Evolutionary conservation across 2,888 invertebrate genomes (phyloP).

Genomic region (Heliconius ethilla): DNA sequence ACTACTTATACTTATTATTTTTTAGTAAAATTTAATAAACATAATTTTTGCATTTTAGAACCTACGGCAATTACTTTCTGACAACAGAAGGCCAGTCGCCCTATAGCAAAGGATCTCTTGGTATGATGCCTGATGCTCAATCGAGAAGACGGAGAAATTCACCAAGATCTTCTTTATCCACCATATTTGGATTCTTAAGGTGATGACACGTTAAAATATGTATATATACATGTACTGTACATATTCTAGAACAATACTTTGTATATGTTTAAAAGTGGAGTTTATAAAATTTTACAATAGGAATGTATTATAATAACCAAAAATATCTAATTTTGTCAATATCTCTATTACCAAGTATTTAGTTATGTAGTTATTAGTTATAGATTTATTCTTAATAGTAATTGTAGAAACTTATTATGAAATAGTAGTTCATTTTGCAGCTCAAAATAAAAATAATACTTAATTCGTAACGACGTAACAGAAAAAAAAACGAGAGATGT

Average conservation of each 20-base stretch:
- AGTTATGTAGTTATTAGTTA: background rate
- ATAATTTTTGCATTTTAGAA: slow-evolving; percentile 54
- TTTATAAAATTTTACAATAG: background rate
- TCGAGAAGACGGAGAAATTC: slow-evolving; percentile 28
- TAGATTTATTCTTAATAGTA: too few species aligned
- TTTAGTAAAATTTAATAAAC: too few species aligned
- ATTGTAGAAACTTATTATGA: background rate
- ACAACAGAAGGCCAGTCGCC: slow-evolving; percentile 59
- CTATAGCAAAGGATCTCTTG: slow-evolving; percentile 59
- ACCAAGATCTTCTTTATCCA: slow-evolving; percentile 1
- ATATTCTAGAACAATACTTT: background rate
- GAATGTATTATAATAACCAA: background rate
- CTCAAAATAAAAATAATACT: background rate
- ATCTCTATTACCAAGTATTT: background rate
- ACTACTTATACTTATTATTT: background rate
- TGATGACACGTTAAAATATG: slow-evolving; percentile 20
- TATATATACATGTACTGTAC: background rate
- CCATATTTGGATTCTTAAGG: slow-evolving; percentile 33
- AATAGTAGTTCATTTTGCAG: background rate
- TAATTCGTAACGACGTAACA: background rate
- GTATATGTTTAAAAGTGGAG: background rate
- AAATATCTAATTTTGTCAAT: background rate
- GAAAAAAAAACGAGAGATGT: background rate
- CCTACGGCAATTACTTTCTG: slow-evolving; percentile 68
- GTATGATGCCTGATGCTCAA: slow-evolving; percentile 44